Evolutionary conservation across 2,113 vertebrate species (phyloP).

Genomic region (Pithys albifrons): DNA sequence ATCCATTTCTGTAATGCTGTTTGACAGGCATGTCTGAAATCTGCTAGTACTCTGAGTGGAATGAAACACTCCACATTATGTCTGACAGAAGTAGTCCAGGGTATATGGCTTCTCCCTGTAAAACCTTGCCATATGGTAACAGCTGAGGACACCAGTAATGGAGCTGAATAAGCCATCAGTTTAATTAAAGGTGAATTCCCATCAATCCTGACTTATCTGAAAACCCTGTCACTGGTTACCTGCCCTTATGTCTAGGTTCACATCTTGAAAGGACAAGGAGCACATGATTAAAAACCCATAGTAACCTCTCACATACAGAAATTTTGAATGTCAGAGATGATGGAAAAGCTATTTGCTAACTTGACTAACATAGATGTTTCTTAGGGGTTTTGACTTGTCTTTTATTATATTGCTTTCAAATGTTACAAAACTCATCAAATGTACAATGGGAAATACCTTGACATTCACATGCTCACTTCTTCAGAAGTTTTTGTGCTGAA

Average conservation of each 20-base stretch:
- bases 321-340: background rate
- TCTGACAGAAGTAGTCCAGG: background rate
- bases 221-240: background rate
- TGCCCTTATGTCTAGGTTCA: background rate
- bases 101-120: background rate
- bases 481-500: background rate
- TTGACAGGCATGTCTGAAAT: conserved; percentile 30
- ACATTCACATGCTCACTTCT: background rate
- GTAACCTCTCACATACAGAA: background rate
- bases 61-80: background rate
- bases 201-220: background rate
- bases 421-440: background rate
- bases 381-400: background rate
- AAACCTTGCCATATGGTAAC: background rate
- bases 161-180: background rate
- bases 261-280: background rate
- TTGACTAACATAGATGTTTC: background rate
- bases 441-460: background rate
- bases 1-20: conserved; percentile 3
- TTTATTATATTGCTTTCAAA: background rate
- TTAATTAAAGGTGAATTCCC: background rate
- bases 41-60: background rate
- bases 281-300: background rate
- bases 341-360: background rate
- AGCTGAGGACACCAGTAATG: background rate